These are phyloP conservation scores for Lucinisca nassula DNA, from an alignment of 2,888 invertebrate species.

Conservation along the genomic window DNA sequence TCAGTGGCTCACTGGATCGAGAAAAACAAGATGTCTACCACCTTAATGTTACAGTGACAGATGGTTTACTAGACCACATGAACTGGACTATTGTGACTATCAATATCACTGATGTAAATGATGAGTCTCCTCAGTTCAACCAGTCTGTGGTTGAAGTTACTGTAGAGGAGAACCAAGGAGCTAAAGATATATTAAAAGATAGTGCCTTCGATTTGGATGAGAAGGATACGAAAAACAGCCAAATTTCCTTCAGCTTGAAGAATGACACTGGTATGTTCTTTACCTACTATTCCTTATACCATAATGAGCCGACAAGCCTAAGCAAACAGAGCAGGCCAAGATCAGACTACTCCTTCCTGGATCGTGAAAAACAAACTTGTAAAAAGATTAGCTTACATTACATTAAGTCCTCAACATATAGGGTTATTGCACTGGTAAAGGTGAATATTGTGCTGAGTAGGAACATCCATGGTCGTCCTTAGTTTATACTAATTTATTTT, in stretches of 20 bases:
- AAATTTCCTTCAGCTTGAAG: conserved; percentile 1
- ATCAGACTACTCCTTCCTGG: too few relatives aligned
- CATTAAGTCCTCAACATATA: too few relatives aligned
- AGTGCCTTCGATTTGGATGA: conserved; percentile 39
- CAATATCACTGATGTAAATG: conserved; percentile 61
- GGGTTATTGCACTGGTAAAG: too few relatives aligned
- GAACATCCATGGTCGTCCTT: too few relatives aligned
- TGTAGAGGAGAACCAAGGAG: conserved; percentile 42
- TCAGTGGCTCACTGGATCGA: conserved; percentile 56
- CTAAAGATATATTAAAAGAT: background rate
- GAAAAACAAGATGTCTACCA: conserved; percentile 44
- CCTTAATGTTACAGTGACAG: conserved; percentile 50
- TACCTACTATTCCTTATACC: too few relatives aligned
- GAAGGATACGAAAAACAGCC: conserved; percentile 30
- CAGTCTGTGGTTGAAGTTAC: background rate
- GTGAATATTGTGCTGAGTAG: too few relatives aligned
- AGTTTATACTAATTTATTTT: too few relatives aligned
- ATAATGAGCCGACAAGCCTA: too few relatives aligned
- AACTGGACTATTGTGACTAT: conserved; percentile 48
- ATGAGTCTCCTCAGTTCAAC: conserved; percentile 65
- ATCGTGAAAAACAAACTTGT: too few relatives aligned
- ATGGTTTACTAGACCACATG: conserved; percentile 22
- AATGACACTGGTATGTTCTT: background rate
- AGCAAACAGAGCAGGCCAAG: too few relatives aligned
- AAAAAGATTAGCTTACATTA: too few relatives aligned